Conservation (phyloP, 1,140 invertebrate species). For the Geopemphigus sp. region DNA sequence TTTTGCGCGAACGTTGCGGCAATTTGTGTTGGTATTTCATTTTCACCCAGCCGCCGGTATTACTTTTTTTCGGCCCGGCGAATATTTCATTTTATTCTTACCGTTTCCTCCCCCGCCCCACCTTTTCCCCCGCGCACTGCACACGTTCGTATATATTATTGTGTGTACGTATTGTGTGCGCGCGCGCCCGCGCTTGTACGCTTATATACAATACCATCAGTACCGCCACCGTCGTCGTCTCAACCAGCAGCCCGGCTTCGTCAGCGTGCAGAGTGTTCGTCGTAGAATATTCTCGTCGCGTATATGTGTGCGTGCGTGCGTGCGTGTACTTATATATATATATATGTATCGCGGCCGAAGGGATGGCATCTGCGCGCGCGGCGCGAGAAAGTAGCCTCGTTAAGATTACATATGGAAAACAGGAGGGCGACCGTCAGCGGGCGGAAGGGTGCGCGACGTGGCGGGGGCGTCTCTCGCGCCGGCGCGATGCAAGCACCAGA, state of each 20-base stretch:
- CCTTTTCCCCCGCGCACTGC: not conserved
- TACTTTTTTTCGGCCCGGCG: not conserved
- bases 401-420: slow-evolving; percentile 49
- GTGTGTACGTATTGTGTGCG: not conserved
- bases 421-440: slow-evolving; percentile 16
- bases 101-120: not conserved
- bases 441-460: not conserved
- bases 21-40: slow-evolving; percentile 33
- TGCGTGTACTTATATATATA: too few species aligned
- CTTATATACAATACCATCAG: slow-evolving; percentile 10
- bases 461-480: not conserved
- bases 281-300: slow-evolving; percentile 33
- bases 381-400: slow-evolving; percentile 47
- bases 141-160: not conserved
- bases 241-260: not conserved
- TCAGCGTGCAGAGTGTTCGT: not conserved
- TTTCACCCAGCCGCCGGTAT: slow-evolving; percentile 19
- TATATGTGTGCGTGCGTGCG: not conserved
- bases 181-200: not conserved
- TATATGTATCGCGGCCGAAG: too few species aligned
- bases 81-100: slow-evolving; percentile 47
- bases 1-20: not conserved
- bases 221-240: not conserved
- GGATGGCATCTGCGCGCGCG: slow-evolving; percentile 38
- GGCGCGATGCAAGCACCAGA: too few species aligned